A percentile compares a stretch with the other conserved stretches of the same genome.
Evolutionary conservation across 2,888 invertebrate species (phyloP).

Genomic region (Lasioglossum marginatum): DNA sequence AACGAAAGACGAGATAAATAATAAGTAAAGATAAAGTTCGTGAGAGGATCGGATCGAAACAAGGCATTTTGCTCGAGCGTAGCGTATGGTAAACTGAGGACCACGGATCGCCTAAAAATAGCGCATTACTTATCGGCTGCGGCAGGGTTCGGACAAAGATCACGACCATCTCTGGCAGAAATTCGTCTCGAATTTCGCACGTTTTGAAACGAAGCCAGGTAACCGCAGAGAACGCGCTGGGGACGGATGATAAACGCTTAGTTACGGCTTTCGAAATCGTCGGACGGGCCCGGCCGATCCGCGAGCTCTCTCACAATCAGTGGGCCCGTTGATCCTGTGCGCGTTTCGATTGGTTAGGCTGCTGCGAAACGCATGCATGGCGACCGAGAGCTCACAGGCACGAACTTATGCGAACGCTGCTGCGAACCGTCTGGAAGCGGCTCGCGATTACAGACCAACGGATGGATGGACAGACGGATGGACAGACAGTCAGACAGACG

Average conservation of each 20-base stretch:
- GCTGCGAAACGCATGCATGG: background rate
- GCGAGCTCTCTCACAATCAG: constrained; percentile 11
- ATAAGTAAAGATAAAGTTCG: background rate
- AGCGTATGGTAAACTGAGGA: background rate
- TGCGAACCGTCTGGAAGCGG: background rate
- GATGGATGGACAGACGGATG: background rate
- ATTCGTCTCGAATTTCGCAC: background rate
- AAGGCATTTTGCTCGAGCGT: background rate
- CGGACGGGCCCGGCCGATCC: constrained; percentile 15
- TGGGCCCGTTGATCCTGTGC: constrained; percentile 29
- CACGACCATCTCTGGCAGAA: constrained; percentile 2
- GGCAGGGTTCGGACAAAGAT: background rate
- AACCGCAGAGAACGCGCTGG: constrained; percentile 3
- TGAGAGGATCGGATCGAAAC: background rate
- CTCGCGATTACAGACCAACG: constrained; percentile 2
- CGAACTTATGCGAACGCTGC: background rate
- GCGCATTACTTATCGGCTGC: background rate
- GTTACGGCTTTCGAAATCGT: constrained; percentile 49
- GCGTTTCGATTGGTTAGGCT: constrained; percentile 34
- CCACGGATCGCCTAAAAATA: background rate
- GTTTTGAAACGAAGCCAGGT: constrained; percentile 10
- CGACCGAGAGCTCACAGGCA: background rate
- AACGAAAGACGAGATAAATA: too few species aligned
- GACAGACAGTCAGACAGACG: background rate
- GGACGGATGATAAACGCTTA: constrained; percentile 40